Conservation (phyloP, 2,888 invertebrate species). For the Callosobruchus maculatus region DNA sequence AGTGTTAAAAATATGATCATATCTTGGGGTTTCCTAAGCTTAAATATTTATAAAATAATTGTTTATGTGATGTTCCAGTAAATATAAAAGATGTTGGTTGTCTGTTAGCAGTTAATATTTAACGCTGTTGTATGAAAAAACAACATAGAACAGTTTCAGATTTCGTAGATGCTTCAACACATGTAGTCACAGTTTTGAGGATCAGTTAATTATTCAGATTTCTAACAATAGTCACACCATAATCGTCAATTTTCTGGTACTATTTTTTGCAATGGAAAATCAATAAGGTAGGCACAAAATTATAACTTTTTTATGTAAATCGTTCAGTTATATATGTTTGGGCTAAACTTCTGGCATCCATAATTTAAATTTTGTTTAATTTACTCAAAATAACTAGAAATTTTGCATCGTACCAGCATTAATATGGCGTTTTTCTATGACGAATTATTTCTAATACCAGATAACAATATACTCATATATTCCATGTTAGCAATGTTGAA, state of each 20-base stretch:
- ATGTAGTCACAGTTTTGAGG: background rate
- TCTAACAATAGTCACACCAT: background rate
- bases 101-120: too few relatives aligned
- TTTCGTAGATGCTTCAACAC: background rate
- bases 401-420: background rate
- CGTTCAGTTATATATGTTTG: background rate
- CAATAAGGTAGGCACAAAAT: background rate
- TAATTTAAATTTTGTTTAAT: slow-evolving; percentile 20
- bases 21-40: too few relatives aligned
- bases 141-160: too few relatives aligned
- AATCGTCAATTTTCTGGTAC: background rate
- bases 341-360: slow-evolving; percentile 12
- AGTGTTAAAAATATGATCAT: too few relatives aligned
- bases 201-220: background rate
- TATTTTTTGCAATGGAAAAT: background rate
- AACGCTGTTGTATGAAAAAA: too few relatives aligned
- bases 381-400: background rate
- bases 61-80: too few relatives aligned
- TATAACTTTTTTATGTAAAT: background rate
- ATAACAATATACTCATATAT: too few relatives aligned
- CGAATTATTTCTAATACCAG: background rate
- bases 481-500: too few relatives aligned
- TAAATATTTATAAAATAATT: too few relatives aligned
- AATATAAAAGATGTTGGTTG: too few relatives aligned
- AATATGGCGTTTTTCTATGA: too few relatives aligned